Evolutionary conservation across 2,113 vertebrate species (phyloP).

Genomic region (Lutjanus erythropterus): DNA sequence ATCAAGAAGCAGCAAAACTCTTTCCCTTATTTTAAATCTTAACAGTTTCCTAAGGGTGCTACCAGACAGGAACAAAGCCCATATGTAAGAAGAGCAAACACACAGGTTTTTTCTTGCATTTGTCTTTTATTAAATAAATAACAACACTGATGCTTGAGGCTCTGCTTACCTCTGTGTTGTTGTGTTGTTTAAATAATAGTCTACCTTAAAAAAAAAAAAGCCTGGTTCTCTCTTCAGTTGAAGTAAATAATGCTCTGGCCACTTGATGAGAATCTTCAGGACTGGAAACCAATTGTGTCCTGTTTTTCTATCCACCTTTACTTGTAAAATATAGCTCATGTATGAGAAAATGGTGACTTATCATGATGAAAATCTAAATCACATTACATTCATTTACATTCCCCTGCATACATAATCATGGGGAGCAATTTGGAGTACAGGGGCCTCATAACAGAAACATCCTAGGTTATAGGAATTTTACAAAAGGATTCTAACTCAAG

Average conservation of each 20-base stretch:
- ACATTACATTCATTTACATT: background rate
- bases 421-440: background rate
- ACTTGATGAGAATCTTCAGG: background rate
- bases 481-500: no score
- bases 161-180: background rate
- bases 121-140: conserved; percentile 4
- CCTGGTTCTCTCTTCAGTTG: background rate
- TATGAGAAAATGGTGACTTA: background rate
- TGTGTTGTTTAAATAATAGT: background rate
- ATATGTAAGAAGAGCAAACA: background rate
- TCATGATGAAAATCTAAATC: no score
- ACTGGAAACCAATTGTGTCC: background rate
- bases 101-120: background rate
- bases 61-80: background rate
- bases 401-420: background rate
- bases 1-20: background rate
- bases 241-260: background rate
- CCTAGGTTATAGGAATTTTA: no score
- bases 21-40: background rate
- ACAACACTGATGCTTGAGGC: background rate
- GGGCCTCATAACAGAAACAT: no score
- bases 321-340: background rate
- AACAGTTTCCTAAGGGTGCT: background rate
- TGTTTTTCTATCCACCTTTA: no score
- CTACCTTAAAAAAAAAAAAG: background rate